phyloP scores from a whole-genome alignment of 2,113 vertebrate genomes.

The Dasypus novemcinctus region DNA sequence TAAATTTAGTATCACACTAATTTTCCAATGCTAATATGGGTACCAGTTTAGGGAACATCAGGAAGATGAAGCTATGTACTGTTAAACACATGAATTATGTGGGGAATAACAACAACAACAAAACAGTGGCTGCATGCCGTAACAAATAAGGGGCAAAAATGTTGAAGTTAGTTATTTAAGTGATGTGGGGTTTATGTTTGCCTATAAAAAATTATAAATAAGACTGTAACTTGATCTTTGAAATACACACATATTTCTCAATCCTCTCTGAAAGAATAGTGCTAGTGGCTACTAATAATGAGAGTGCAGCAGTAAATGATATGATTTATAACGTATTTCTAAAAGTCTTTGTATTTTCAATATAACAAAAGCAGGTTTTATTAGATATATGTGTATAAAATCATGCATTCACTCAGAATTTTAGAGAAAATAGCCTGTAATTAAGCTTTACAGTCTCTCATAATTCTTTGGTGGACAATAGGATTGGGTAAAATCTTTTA shows the following conservation, averaged over 20 bases:
- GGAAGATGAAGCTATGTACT: not conserved
- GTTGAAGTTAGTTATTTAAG: constrained; percentile 13
- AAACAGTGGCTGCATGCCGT: not conserved
- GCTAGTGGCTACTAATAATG: not conserved
- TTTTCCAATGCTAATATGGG: not conserved
- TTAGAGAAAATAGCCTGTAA: not conserved
- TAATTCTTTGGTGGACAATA: not conserved
- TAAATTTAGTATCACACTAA: constrained; percentile 20
- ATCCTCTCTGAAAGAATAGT: not conserved
- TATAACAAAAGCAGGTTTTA: not conserved
- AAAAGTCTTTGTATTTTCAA: not conserved
- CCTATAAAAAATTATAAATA: not conserved
- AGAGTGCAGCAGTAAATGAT: not conserved
- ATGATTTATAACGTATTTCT: not conserved
- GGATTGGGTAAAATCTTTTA: not conserved
- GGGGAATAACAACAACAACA: not conserved
- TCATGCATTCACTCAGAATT: not conserved
- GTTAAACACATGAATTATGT: not conserved
- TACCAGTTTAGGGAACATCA: not conserved
- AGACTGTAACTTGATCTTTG: not conserved
- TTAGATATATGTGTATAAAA: not conserved
- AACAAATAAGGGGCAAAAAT: not conserved
- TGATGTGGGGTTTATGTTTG: not conserved
- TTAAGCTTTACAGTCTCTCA: not conserved
- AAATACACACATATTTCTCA: not conserved